Evolutionary conservation across 2,888 invertebrate species (phyloP), one percentile per base, ranked within the genome.

Genomic region (Meiosimyza decipiens): DNA sequence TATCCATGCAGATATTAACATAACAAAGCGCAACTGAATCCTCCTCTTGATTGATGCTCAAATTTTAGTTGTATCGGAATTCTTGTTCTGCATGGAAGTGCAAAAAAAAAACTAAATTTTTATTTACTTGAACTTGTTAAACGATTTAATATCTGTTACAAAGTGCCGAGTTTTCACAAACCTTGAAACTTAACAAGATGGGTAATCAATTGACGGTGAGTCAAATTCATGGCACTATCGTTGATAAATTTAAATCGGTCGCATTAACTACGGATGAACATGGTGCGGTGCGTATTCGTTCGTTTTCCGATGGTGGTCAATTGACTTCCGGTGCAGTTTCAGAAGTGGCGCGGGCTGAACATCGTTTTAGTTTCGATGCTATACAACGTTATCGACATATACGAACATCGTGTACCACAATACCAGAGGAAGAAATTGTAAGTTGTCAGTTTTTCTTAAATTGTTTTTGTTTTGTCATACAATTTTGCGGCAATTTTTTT

Each of bases 371-470:
- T 57, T 74, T 84, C 73, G 84, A 84, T 72, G 80, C 80, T 12
- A 78, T 80, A 75, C 80, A 83, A 77, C 81, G 84, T 22, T 77
- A 82, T 67, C 81, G 84, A 2, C 83, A 82, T 74, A 78, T 84
- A 64, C 81, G 84, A 67, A 84, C 84, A 16, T 84, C 84, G 3
- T 84, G 84, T 71, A 82, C 84, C 28, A 84, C 84, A 22, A 84
- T 84, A 77, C 84, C 84, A 28, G 84, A 84, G 77, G 84, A 84
- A 75, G 84, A 84, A 74, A 82, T 82, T 59, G 82, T 84, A 82
- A 84, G 84, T 78, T n/a, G 28, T 28, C 12, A 52, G 15, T n/a
- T 54, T 28, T 22, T 28, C 4, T 28, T 4, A 28, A 22, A 2
- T 22, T 22, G 28, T 28, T 28, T 28, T 28, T 28, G 28, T 28